phyloP scores from a whole-genome alignment of 2,113 vertebrate species.

The Grammomys surdaster region DNA sequence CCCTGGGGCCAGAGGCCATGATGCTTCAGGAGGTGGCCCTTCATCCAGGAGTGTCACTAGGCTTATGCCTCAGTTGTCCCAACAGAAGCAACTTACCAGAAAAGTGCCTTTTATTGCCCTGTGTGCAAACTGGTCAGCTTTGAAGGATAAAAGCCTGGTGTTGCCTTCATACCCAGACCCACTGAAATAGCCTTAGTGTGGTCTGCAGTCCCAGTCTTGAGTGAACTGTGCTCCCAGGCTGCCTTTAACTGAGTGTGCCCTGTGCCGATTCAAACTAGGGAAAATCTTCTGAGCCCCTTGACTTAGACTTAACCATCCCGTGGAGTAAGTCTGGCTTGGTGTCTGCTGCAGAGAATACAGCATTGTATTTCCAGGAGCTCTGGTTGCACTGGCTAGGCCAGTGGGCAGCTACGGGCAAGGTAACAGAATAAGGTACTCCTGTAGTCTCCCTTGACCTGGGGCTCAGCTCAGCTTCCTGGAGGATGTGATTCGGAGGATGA shows the following conservation, averaged over 20 bases:
- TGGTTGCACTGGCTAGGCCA: neutral
- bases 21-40: too few relatives aligned
- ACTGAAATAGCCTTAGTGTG: too few relatives aligned
- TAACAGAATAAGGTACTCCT: neutral
- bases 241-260: neutral
- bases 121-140: neutral
- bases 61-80: neutral
- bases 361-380: neutral
- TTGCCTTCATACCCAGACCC: neutral
- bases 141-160: neutral
- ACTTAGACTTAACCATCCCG: neutral
- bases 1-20: neutral
- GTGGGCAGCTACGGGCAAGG: neutral
- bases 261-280: neutral
- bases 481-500: neutral
- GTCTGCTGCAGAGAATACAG: neutral
- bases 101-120: neutral
- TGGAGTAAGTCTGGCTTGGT: neutral
- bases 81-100: neutral
- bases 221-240: too few relatives aligned
- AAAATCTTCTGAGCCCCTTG: neutral
- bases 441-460: neutral
- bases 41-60: neutral
- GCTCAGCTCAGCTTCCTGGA: slow-evolving; percentile 19
- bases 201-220: neutral